Conservation (phyloP, 2,888 invertebrate genomes). For the Ctenicera cuprea region DNA sequence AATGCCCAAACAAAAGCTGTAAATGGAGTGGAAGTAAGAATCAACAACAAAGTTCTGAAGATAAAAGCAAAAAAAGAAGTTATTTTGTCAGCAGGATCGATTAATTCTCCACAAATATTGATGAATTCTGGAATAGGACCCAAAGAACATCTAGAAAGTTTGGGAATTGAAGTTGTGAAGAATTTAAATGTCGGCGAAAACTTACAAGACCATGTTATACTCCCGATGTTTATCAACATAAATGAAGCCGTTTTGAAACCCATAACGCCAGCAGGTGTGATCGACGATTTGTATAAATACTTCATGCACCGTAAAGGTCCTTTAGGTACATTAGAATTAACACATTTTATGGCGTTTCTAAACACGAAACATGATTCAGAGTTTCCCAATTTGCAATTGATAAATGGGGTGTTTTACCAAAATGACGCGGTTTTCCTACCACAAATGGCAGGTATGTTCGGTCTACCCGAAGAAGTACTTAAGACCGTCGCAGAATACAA, state of each 20-base stretch:
- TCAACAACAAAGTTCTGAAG: constrained; percentile 56
- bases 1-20: constrained; percentile 68
- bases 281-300: constrained; percentile 70
- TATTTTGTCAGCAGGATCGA: constrained; percentile 76
- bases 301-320: constrained; percentile 73
- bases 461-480: constrained; percentile 4
- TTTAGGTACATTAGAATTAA: constrained; percentile 70
- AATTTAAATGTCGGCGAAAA: constrained; percentile 73
- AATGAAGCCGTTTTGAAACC: not conserved
- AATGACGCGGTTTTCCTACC: constrained; percentile 46
- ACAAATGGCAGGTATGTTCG: constrained; percentile 11
- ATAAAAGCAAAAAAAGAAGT: constrained; percentile 73
- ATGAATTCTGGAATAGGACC: constrained; percentile 77
- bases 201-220: constrained; percentile 68
- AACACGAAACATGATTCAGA: constrained; percentile 70
- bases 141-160: constrained; percentile 65
- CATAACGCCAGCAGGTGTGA: constrained; percentile 27
- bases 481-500: not conserved
- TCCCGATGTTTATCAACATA: constrained; percentile 30
- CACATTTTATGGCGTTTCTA: constrained; percentile 73
- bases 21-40: constrained; percentile 69
- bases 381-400: constrained; percentile 78
- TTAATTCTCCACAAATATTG: constrained; percentile 78
- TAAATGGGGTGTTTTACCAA: constrained; percentile 72
- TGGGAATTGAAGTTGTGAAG: constrained; percentile 67